A percentile compares a stretch with the other conserved stretches of the same genome.
phyloP scores from a whole-genome alignment of 2,888 invertebrate genomes.

The Heliconius ismenius region DNA sequence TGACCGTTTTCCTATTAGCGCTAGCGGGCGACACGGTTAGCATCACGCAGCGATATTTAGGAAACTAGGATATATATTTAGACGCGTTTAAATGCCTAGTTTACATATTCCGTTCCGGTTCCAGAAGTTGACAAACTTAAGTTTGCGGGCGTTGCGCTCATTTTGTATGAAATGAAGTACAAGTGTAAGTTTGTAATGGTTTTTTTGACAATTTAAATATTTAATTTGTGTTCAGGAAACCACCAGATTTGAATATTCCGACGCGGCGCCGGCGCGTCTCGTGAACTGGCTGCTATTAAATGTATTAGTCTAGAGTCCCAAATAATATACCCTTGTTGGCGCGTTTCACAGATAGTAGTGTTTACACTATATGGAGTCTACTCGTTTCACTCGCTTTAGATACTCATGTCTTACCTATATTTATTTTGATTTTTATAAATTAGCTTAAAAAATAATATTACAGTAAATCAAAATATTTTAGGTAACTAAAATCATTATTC shows the following conservation, averaged over 20 bases:
- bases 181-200: no score
- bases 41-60: slow-evolving; percentile 22
- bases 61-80: slow-evolving; percentile 24
- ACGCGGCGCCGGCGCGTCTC: slow-evolving; percentile 3
- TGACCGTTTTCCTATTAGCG: slow-evolving; percentile 74
- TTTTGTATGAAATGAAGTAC: no score
- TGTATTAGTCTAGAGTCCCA: slow-evolving; percentile 24
- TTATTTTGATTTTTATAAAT: not conserved
- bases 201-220: no score
- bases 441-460: no score
- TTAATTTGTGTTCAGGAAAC: not conserved
- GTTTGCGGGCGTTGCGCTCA: no score
- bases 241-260: not conserved
- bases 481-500: no score
- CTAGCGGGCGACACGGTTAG: slow-evolving; percentile 47
- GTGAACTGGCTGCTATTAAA: slow-evolving; percentile 32
- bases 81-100: not conserved
- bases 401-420: not conserved
- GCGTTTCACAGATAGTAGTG: slow-evolving; percentile 32
- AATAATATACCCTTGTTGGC: slow-evolving; percentile 37
- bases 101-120: no score
- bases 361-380: not conserved
- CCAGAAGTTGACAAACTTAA: no score
- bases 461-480: no score
- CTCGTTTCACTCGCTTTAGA: not conserved